Conservation (phyloP, 2,113 vertebrate genomes). For the Platanista minor region DNA sequence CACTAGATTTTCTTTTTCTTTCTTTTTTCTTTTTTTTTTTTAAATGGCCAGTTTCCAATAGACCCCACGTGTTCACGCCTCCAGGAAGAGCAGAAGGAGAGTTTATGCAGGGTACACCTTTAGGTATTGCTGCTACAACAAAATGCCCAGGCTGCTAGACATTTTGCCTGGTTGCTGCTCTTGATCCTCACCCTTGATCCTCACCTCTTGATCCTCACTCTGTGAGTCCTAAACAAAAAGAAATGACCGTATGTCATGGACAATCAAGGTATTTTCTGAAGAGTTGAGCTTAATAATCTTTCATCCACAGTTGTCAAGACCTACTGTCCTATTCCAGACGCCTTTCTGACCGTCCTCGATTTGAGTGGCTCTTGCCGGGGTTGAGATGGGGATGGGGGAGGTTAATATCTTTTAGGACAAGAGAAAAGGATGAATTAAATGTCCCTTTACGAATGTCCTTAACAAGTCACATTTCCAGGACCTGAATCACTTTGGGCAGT, state of each 20-base stretch:
- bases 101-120: rapidly evolving
- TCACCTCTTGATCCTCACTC: background rate
- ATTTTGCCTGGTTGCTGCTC: background rate
- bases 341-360: background rate
- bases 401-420: background rate
- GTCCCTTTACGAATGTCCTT: background rate
- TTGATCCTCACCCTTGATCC: rapidly evolving
- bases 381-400: background rate
- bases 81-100: background rate
- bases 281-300: background rate
- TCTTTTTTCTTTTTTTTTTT: too few species aligned
- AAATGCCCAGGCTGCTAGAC: background rate
- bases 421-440: background rate
- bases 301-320: background rate
- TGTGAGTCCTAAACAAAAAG: background rate
- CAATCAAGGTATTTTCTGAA: background rate
- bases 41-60: background rate
- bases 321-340: background rate
- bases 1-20: background rate
- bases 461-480: background rate
- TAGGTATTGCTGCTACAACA: rapidly evolving
- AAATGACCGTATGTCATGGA: background rate
- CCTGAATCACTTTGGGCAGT: background rate
- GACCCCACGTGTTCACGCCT: background rate
- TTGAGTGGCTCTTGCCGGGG: background rate